phyloP scores from a whole-genome alignment of 2,888 invertebrate species.

The Ischnus inquisitorius region DNA sequence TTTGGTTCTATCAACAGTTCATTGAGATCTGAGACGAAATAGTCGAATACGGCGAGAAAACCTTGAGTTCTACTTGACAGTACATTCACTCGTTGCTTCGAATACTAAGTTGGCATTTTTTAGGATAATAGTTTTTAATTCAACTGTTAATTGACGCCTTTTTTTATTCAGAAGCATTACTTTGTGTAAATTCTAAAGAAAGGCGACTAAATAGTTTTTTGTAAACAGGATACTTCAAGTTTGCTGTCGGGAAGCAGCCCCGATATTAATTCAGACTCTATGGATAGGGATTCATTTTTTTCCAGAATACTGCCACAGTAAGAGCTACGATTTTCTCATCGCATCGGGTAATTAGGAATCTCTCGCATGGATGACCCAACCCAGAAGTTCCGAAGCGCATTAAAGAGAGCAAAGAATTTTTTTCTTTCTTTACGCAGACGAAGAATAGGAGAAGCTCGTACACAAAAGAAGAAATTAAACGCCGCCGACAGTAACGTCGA shows the following conservation, averaged over 20 bases:
- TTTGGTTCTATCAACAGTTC: background rate
- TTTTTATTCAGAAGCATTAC: no score
- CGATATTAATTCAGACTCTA: background rate
- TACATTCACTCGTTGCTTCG: background rate
- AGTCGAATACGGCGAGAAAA: background rate
- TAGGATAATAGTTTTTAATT: background rate
- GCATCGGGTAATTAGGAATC: background rate
- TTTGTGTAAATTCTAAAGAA: no score
- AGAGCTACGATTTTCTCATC: background rate
- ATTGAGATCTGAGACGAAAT: slow-evolving; percentile 1
- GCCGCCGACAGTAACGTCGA: slow-evolving; percentile 68
- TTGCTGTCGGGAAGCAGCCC: no score
- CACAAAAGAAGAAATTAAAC: slow-evolving; percentile 68
- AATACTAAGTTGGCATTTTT: background rate
- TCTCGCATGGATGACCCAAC: slow-evolving; percentile 34
- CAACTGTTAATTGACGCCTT: background rate
- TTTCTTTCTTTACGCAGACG: background rate
- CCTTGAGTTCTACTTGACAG: background rate
- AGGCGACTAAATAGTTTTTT: no score
- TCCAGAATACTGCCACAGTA: background rate
- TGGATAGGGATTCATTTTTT: background rate
- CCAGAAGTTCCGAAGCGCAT: slow-evolving; percentile 49
- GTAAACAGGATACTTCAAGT: no score
- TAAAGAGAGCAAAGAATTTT: slow-evolving; percentile 14
- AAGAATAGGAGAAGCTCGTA: slow-evolving; percentile 17